Base-by-base conservation (phyloP, 2,888 invertebrate genomes). In the Automeris io region DNA sequence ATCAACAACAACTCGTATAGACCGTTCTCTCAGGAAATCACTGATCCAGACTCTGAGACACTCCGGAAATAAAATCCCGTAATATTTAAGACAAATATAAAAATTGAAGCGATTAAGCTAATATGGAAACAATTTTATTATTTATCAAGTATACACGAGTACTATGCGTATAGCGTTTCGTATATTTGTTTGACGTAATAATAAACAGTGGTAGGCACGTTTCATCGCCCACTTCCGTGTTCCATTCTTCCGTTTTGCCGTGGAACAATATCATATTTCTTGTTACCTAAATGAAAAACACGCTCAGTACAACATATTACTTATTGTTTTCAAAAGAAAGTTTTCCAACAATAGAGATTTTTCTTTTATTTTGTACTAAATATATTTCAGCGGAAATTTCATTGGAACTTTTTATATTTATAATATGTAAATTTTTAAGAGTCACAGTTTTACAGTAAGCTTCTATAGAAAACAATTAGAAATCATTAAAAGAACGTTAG, bases 251-350 rank as follows among this genome's bases (percentile, higher is more conserved):
- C 49, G 62, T 68, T 68, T 61, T 61, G 37, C 37, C 47, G 32
- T 39, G 51, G 52, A 58, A 63, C 65, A 69, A 66, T 61, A 57
- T 68, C 56, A 62, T 63, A 62, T 62, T 64, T 60, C 34, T 18
- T 34, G 34, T 37, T 31, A 29, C 29, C 48, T 49, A 53, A 58
- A 57, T 62, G 59, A 57, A 60, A 56, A 51, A 36, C 33, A 35
- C 22, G 45, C 33, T 39, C 38, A 25, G 35, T 22, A 26, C 19
- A 33, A 11, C 22, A 29, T 22, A 12, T 6, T 29, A 9, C 22
- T n/a, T 23, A 12, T 29, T 29, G 25, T 33, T 35, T 34, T 25
- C 5, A 21, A 18, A 22, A 29, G 6, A 16, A 3, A 29, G 16
- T 8, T 9, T 29, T 29, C 8, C 16, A 29, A 29, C 26, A 29